Percentiles rank a stretch among this genome's conserved stretches.
phyloP scores from a whole-genome alignment of 1,140 invertebrate species.

The Nebria ingens region DNA sequence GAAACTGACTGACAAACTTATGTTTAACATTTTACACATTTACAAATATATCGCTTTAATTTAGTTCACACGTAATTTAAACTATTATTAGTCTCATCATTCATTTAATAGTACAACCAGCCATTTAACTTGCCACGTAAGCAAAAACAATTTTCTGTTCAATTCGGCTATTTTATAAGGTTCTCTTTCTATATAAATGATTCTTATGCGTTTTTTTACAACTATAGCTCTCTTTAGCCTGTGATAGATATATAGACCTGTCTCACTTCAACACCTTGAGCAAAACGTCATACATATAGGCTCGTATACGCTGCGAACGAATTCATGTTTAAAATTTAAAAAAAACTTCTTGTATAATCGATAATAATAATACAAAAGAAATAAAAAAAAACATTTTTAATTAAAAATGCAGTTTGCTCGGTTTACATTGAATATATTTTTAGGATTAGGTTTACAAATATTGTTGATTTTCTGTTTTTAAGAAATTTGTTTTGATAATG shows the following conservation, averaged over 20 bases:
- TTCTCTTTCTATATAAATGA: too few species aligned
- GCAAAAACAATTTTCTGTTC: too few species aligned
- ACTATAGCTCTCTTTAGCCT: slow-evolving; percentile 29
- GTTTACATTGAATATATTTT: not conserved
- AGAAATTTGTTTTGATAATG: too few species aligned
- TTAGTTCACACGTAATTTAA: not conserved
- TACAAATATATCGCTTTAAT: not conserved
- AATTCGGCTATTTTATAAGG: too few species aligned
- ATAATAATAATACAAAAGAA: too few species aligned
- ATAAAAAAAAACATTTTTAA: too few species aligned
- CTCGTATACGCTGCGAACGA: not conserved
- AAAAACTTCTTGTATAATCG: not conserved
- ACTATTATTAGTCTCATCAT: not conserved
- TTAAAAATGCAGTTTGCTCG: not conserved
- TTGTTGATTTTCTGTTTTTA: too few species aligned
- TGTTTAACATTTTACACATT: not conserved
- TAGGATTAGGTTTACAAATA: too few species aligned
- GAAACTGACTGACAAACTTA: not conserved
- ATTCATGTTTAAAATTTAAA: slow-evolving; percentile 9
- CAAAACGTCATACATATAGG: not conserved
- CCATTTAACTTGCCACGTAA: slow-evolving; percentile 1
- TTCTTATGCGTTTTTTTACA: too few species aligned
- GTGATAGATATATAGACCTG: slow-evolving; percentile 24
- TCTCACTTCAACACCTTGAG: not conserved
- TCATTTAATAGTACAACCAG: not conserved